Conservation (phyloP, 2,113 vertebrate genomes). For the Neolamprologus cancellatus region DNA sequence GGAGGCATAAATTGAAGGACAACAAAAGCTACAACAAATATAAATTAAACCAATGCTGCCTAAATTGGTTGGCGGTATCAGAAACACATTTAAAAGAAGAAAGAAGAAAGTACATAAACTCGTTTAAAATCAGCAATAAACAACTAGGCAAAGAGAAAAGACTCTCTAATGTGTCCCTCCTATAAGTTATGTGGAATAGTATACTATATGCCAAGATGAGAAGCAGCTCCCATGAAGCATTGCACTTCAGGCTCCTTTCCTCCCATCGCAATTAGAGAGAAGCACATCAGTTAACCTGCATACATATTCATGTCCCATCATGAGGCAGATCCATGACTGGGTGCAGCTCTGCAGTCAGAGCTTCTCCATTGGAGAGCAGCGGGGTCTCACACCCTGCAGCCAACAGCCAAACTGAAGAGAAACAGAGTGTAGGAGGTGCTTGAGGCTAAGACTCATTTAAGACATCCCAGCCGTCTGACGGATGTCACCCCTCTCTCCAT, state of each 20-base stretch:
- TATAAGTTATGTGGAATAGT: not conserved
- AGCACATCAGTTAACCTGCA: conserved; percentile 55
- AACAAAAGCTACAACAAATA: conserved; percentile 46
- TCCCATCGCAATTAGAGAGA: conserved; percentile 50
- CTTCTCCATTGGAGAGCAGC: not conserved
- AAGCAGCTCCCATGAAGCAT: conserved; percentile 13
- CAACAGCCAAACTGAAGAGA: not conserved
- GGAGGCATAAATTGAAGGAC: conserved; percentile 44
- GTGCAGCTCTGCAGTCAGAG: conserved; percentile 13
- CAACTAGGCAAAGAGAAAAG: not conserved
- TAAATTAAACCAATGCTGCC: conserved; percentile 17
- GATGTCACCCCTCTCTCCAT: conserved; percentile 28
- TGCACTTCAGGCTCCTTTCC: conserved; percentile 26
- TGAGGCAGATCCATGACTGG: conserved; percentile 12
- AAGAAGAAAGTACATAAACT: not conserved
- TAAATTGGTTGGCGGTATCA: not conserved
- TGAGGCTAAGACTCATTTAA: not conserved
- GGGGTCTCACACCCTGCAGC: not conserved
- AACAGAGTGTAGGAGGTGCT: not conserved
- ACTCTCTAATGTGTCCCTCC: not conserved
- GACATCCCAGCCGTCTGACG: not conserved
- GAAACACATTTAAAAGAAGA: not conserved
- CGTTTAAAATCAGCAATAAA: not conserved
- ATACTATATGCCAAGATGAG: not conserved
- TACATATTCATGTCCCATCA: conserved; percentile 63